Base-by-base conservation (phyloP, 2,888 invertebrate species). In the Leptura quadrifasciata region DNA sequence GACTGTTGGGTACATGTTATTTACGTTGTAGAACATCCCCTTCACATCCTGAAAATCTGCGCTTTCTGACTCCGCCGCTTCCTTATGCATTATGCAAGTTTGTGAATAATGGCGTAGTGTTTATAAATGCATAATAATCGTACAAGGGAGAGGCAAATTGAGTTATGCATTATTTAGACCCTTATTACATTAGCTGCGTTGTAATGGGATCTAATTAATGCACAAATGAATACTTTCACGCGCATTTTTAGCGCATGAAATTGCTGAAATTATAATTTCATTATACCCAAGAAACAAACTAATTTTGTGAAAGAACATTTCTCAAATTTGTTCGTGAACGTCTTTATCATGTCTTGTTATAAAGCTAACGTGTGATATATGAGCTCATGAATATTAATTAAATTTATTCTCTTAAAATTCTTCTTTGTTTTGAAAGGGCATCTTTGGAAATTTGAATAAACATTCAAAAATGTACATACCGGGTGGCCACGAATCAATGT, bases 161-260 rank as follows among this genome's bases (percentile, higher is more conserved):
- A 68, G 55, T 57, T 18, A 17, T 68, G 68, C 68, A 68, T 68
- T 68, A 68, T 68, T 68, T 57, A 68, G 27, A 15, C 68, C 57
- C 57, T 68, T 68, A 68, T 68, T 68, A 68, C 68, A 35, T 68
- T 68, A 68, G 68, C 67, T n/a, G 55, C 31, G 57, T 15, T 20
- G 20, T 35, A 57, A 68, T 54, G 68, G 68, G 57, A 31, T 31
- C 20, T 68, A 68, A 68, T 68, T 68, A 68, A 24, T 24, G 68
- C 31, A 12, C 21, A 47, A 52, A 54, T 54, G 24, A 65, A 52
- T 24, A n/a, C 24, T 65, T 65, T 65, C 18, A 10, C 17, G 47
- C 47, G 47, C 47, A n/a, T 47, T 47, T 47, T 47, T 47, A 47
- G n/a, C 47, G 2, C n/a, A 47, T 6, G n/a, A 47, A 47, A n/a